These are phyloP conservation scores for Gila robusta DNA, from an alignment of 2,797 vertebrate genomes.

Conservation along the genomic window DNA sequence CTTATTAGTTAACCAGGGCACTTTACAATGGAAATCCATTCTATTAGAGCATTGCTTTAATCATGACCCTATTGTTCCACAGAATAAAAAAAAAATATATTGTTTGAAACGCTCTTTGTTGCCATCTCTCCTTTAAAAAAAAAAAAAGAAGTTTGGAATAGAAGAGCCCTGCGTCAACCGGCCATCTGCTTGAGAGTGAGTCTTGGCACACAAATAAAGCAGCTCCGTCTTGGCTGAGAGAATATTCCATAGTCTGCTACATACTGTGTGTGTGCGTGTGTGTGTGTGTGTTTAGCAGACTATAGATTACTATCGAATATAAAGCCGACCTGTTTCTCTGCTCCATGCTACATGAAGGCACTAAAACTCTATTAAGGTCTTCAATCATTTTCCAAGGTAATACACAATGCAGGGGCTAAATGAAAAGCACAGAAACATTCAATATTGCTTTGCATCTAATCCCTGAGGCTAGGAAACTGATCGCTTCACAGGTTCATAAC, in stretches of 20 bases:
- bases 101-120: background rate
- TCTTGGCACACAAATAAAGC: constrained; percentile 59
- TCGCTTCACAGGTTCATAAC: constrained; percentile 41
- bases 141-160: constrained; percentile 68
- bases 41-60: background rate
- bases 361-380: constrained; percentile 49
- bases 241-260: constrained; percentile 34
- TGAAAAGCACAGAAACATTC: constrained; percentile 50
- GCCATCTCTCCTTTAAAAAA: constrained; percentile 52
- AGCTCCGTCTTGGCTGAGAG: constrained; percentile 42
- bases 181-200: constrained; percentile 77
- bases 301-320: too few species aligned
- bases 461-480: constrained; percentile 44
- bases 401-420: constrained; percentile 39
- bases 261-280: background rate
- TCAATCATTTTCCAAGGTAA: constrained; percentile 48
- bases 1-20: background rate
- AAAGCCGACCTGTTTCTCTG: constrained; percentile 10
- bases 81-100: background rate
- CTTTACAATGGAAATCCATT: background rate
- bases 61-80: background rate
- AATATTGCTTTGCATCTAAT: constrained; percentile 29
- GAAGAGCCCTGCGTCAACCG: constrained; percentile 70
- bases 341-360: constrained; percentile 13
- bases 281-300: too few species aligned